Conservation (phyloP, 2,113 vertebrate genomes). For the Sylvietta virens region DNA sequence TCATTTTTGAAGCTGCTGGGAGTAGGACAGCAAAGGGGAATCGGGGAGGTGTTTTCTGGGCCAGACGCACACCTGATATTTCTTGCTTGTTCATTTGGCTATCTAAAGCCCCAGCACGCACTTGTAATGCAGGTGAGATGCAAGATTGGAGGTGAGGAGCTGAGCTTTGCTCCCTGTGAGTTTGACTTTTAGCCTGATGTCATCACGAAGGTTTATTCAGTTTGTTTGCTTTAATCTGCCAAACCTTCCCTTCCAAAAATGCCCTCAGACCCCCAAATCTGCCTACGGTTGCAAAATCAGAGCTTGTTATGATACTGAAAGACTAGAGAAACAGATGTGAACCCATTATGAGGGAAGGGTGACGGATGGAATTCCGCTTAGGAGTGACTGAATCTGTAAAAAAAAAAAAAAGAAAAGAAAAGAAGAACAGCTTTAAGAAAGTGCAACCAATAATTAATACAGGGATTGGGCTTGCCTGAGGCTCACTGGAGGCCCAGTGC, state of each 20-base stretch:
- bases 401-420: background rate
- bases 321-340: background rate
- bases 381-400: background rate
- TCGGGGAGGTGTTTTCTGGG: background rate
- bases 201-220: background rate
- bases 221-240: background rate
- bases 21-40: background rate
- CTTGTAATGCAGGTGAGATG: background rate
- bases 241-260: rapidly evolving
- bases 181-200: background rate
- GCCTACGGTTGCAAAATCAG: slow-evolving; percentile 15
- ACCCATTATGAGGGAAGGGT: background rate
- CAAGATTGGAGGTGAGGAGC: background rate
- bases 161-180: background rate
- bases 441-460: slow-evolving; percentile 18
- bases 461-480: background rate
- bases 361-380: background rate
- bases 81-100: background rate
- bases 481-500: background rate
- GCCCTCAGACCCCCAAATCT: background rate
- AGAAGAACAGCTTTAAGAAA: background rate
- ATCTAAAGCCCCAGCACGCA: background rate
- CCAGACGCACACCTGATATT: background rate
- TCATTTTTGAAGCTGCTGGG: background rate
- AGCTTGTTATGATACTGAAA: background rate